phyloP scores from a whole-genome alignment of 2,888 invertebrate species.

The Hydrotaea diabolus region DNA sequence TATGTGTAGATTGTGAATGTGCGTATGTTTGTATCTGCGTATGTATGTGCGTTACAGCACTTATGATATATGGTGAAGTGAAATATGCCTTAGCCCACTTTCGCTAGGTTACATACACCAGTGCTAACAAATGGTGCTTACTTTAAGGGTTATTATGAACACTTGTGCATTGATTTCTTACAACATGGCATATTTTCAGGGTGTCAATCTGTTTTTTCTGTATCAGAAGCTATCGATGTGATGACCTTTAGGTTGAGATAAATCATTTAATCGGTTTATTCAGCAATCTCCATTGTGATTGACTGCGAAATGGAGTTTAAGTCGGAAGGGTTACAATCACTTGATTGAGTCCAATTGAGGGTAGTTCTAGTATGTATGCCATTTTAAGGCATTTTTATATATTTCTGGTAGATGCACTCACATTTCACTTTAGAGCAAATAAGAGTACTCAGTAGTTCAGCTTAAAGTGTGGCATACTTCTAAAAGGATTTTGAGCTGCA shows the following conservation, averaged over 20 bases:
- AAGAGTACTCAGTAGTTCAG: too few relatives aligned
- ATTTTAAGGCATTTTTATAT: too few relatives aligned
- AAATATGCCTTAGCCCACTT: not conserved
- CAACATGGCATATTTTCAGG: not conserved
- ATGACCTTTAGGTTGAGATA: not conserved
- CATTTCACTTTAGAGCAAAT: too few relatives aligned
- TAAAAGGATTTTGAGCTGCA: too few relatives aligned
- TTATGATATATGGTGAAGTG: not conserved
- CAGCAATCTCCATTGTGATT: not conserved
- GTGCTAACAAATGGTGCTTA: not conserved
- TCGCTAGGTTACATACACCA: not conserved
- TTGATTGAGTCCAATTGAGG: too few relatives aligned
- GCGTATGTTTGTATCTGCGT: too few relatives aligned
- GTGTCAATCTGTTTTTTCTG: too few relatives aligned
- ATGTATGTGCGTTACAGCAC: too few relatives aligned
- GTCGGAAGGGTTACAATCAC: not conserved
- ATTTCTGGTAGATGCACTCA: too few relatives aligned
- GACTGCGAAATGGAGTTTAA: not conserved
- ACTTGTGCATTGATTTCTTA: not conserved
- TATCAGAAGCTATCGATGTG: not conserved
- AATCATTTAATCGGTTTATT: not conserved
- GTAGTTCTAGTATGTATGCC: too few relatives aligned
- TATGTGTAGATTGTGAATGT: too few relatives aligned
- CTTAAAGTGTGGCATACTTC: too few relatives aligned
- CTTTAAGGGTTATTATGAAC: constrained; percentile 7